Conservation (phyloP, 1,140 invertebrate genomes). For the Drosophila albomicans region DNA sequence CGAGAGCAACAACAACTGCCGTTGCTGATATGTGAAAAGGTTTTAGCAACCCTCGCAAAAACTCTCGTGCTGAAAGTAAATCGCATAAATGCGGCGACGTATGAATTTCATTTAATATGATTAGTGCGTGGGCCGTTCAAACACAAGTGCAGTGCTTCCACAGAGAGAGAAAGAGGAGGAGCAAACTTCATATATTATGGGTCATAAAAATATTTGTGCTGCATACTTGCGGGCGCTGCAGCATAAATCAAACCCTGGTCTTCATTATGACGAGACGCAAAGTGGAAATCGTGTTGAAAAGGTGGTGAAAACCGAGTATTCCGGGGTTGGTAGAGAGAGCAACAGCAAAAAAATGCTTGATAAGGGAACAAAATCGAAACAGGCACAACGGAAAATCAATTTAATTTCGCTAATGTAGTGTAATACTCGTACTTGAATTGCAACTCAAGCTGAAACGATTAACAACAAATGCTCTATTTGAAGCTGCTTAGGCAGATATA, state of each 20-base stretch:
- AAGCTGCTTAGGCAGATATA: constrained; percentile 39
- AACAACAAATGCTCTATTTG: constrained; percentile 75
- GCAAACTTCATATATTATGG: constrained; percentile 54
- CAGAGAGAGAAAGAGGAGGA: not conserved
- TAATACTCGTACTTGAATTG: constrained; percentile 64
- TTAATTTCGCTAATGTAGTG: constrained; percentile 84
- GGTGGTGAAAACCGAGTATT: constrained; percentile 60
- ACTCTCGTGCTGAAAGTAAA: constrained; percentile 42
- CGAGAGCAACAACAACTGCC: constrained; percentile 42
- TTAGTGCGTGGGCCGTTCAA: constrained; percentile 65
- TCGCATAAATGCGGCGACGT: constrained; percentile 81
- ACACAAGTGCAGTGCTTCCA: constrained; percentile 63
- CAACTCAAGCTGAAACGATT: constrained; percentile 53
- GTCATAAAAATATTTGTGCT: constrained; percentile 76
- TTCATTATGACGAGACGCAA: constrained; percentile 52
- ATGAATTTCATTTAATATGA: constrained; percentile 84
- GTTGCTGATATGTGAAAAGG: constrained; percentile 22
- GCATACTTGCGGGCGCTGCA: constrained; percentile 74
- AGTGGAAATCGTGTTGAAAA: constrained; percentile 31
- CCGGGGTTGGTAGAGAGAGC: constrained; percentile 34
- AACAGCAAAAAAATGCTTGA: not conserved
- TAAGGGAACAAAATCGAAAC: constrained; percentile 20
- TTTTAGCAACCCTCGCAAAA: constrained; percentile 48
- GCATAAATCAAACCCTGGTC: constrained; percentile 68
- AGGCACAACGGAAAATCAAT: constrained; percentile 59